Base-by-base conservation (phyloP, 2,113 vertebrate species). In the Balaeniceps rex region DNA sequence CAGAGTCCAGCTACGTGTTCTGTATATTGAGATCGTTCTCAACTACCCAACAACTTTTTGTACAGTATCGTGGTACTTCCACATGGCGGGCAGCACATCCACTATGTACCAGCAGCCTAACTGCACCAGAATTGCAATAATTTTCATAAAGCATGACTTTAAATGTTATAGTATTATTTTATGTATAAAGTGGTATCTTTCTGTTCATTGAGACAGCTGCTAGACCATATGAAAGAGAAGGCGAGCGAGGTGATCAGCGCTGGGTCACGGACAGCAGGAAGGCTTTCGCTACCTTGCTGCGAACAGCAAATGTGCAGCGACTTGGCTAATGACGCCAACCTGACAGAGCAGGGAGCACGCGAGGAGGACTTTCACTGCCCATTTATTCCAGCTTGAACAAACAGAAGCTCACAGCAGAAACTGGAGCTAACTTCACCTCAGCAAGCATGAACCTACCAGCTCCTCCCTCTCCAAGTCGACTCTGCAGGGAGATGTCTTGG, bases 181-280 rank as follows among this genome's bases (percentile, higher is more conserved):
- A 14, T 33, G 15, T 19, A 55, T 44, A n/a, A 83, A 60, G 33
- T 4, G 19, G 22, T 23, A 13, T 25, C 66, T 40, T 36, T 19
- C 34, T 49, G 25, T 11, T 57, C 69, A 40, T 3, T 28, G 28
- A 46, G 51, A 5, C 34, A 68, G 74, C 40, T 78, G 51, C 55
- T 26, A 15, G 31, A 28, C 6, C 9, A 9, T 2, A 9, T 3
- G 22, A 29, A 64, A 54, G 55, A 12, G 33, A 38, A 14, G 19
- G 38, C 0, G 0, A 46, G n/a, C 34, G 64, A 54, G 58, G 44
- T n/a, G 24, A 44, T 3, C 51, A 34, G 54, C 0, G 0, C 40
- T 4, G n/a, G 31, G 70, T 70, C 76, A 17, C 9, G 11, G 57
- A 14, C 46, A 57, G 63, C 23, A 8, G 26, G 68, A 63, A 65